Percentiles rank a stretch among this genome's conserved stretches.
phyloP scores from a whole-genome alignment of 2,113 vertebrate genomes.

The Datnioides undecimradiatus region DNA sequence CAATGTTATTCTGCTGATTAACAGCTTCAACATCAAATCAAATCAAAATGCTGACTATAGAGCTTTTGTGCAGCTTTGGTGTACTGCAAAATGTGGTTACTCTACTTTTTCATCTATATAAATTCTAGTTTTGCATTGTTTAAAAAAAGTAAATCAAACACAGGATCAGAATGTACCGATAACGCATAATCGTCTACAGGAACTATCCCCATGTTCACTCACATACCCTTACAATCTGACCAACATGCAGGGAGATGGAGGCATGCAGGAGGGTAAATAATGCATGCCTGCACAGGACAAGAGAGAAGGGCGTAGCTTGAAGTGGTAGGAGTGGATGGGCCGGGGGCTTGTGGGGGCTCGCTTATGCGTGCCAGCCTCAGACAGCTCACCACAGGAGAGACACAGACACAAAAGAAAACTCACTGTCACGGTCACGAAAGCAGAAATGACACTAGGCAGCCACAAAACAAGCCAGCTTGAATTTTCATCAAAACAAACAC shows the following conservation, averaged over 20 bases:
- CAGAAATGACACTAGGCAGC: slow-evolving; percentile 58
- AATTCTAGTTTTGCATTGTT: not conserved
- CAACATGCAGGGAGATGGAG: slow-evolving; percentile 39
- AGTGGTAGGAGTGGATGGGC: slow-evolving; percentile 37
- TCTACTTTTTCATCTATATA: not conserved
- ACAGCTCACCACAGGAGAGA: slow-evolving; percentile 69
- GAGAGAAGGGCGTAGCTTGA: slow-evolving; percentile 49
- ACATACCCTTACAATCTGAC: slow-evolving; percentile 21
- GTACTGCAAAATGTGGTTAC: not conserved
- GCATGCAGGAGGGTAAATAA: slow-evolving; percentile 68
- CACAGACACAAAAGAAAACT: slow-evolving; percentile 63
- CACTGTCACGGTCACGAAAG: slow-evolving; percentile 52
- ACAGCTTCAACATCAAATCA: not conserved
- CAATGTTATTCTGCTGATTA: not conserved
- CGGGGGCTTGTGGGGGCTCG: slow-evolving; percentile 69
- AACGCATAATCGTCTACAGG: not conserved
- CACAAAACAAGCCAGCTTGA: slow-evolving; percentile 55
- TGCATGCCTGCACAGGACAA: slow-evolving; percentile 73
- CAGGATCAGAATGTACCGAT: not conserved
- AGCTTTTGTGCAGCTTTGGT: not conserved
- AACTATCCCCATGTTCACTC: slow-evolving; percentile 13
- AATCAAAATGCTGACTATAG: not conserved
- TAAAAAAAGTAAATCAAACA: not conserved
- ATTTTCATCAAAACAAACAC: slow-evolving; percentile 71
- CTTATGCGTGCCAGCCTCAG: slow-evolving; percentile 76